Percentiles rank a stretch among this genome's conserved stretches.
Conservation (phyloP, 2,888 invertebrate genomes). For the Stenurella melanura region DNA sequence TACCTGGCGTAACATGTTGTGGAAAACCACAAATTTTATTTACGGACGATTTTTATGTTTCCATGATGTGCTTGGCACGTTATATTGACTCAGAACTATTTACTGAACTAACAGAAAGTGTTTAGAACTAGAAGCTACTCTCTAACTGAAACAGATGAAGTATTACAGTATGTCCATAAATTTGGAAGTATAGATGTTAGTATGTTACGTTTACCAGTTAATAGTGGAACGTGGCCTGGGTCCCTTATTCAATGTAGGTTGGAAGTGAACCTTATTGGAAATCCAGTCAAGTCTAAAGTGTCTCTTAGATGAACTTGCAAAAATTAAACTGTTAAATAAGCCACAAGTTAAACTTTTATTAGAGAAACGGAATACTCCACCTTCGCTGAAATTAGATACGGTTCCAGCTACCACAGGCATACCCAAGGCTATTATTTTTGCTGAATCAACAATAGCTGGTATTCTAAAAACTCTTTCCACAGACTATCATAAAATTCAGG, state of each 20-base stretch:
- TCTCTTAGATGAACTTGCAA: slow-evolving; percentile 87
- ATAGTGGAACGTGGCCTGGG: slow-evolving; percentile 67
- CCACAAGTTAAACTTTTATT: slow-evolving; percentile 84
- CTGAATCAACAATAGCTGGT: slow-evolving; percentile 91
- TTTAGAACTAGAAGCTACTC: slow-evolving; percentile 80
- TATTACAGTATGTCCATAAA: slow-evolving; percentile 60
- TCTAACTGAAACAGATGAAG: slow-evolving; percentile 61
- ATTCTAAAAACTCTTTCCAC: slow-evolving; percentile 93
- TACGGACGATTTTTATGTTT: slow-evolving; percentile 81
- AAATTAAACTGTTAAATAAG: slow-evolving; percentile 87
- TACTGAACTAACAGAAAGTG: slow-evolving; percentile 78
- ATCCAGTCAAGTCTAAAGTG: slow-evolving; percentile 92
- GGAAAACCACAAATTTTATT: slow-evolving; percentile 85
- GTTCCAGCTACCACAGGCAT: slow-evolving; percentile 81
- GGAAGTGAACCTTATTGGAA: slow-evolving; percentile 88
- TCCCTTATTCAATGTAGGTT: slow-evolving; percentile 81
- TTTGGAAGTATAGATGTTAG: slow-evolving; percentile 64
- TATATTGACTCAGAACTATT: slow-evolving; percentile 85
- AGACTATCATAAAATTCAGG: slow-evolving; percentile 91
- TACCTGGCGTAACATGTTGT: slow-evolving; percentile 79
- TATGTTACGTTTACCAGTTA: slow-evolving; percentile 61
- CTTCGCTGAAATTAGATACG: slow-evolving; percentile 73
- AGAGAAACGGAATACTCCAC: slow-evolving; percentile 75
- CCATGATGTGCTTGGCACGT: slow-evolving; percentile 88
- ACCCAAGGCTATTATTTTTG: slow-evolving; percentile 86